These are phyloP conservation scores for Diplodus puntazzo DNA, from an alignment of 2,797 vertebrate species.

Conservation along the genomic window DNA sequence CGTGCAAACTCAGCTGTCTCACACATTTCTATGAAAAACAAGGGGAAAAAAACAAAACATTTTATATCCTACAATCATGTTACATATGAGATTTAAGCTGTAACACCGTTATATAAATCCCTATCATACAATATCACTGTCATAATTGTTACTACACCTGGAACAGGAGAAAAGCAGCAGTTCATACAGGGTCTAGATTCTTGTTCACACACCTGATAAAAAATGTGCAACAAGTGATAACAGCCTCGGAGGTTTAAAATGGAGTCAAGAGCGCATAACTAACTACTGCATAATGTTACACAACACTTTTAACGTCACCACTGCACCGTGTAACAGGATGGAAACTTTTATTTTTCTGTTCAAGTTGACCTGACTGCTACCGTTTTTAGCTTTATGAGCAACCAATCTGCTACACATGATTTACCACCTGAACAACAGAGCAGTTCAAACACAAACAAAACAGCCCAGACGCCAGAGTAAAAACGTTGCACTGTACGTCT, in stretches of 20 bases:
- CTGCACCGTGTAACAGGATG: background rate
- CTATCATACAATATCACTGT: background rate
- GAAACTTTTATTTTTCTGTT: constrained; percentile 9
- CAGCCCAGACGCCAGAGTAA: no score
- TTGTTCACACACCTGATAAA: constrained; percentile 28
- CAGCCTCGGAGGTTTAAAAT: constrained; percentile 28
- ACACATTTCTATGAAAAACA: constrained; percentile 1
- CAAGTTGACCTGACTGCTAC: constrained; percentile 39
- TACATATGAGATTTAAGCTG: constrained; percentile 25
- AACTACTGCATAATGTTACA: constrained; percentile 27
- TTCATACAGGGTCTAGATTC: constrained; percentile 61
- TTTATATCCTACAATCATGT: constrained; percentile 39
- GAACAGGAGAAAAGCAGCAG: constrained; percentile 69
- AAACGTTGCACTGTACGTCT: no score
- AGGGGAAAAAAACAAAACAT: constrained; percentile 24
- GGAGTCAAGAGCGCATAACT: background rate
- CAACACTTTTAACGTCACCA: constrained; percentile 2
- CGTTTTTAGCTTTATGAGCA: constrained; percentile 13
- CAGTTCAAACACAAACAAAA: background rate
- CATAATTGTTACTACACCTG: constrained; percentile 16
- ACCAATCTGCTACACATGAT: constrained; percentile 53
- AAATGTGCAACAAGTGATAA: constrained; percentile 28
- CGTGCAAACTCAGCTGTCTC: constrained; percentile 51
- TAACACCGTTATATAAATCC: constrained; percentile 19
- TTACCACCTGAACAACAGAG: background rate